phyloP scores from a whole-genome alignment of 2,797 vertebrate species.

The Vipera latastei region DNA sequence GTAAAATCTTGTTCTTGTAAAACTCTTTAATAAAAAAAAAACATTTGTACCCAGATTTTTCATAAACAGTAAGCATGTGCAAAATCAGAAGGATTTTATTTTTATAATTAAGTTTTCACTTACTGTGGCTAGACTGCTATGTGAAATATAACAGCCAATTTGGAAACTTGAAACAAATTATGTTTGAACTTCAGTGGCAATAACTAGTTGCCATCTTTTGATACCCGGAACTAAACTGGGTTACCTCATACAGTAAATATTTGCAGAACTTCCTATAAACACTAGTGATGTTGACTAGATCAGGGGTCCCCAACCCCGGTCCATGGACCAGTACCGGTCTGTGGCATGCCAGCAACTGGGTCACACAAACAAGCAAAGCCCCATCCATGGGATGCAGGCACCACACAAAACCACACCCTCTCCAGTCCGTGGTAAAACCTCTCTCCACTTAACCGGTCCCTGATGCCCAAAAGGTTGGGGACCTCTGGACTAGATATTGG shows the following conservation, averaged over 20 bases:
- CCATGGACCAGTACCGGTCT: too few relatives aligned
- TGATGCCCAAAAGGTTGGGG: too few relatives aligned
- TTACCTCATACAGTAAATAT: background rate
- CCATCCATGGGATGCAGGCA: too few relatives aligned
- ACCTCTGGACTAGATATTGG: too few relatives aligned
- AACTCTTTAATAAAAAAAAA: background rate
- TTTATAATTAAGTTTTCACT: background rate
- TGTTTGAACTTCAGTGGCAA: background rate
- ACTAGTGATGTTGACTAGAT: background rate
- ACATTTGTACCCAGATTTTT: background rate
- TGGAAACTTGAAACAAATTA: background rate
- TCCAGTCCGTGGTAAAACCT: too few relatives aligned
- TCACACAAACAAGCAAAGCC: too few relatives aligned
- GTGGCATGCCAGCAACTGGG: too few relatives aligned
- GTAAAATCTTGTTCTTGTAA: too few relatives aligned
- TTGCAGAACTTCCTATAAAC: background rate
- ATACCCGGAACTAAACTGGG: background rate
- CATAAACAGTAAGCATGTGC: background rate
- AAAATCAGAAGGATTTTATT: background rate
- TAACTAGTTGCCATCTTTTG: background rate
- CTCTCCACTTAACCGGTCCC: too few relatives aligned
- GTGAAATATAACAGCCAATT: background rate
- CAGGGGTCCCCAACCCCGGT: too few relatives aligned
- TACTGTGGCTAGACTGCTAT: background rate
- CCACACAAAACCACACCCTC: too few relatives aligned